phyloP scores from a whole-genome alignment of 2,113 vertebrate genomes.

The Calidris pygmaea region DNA sequence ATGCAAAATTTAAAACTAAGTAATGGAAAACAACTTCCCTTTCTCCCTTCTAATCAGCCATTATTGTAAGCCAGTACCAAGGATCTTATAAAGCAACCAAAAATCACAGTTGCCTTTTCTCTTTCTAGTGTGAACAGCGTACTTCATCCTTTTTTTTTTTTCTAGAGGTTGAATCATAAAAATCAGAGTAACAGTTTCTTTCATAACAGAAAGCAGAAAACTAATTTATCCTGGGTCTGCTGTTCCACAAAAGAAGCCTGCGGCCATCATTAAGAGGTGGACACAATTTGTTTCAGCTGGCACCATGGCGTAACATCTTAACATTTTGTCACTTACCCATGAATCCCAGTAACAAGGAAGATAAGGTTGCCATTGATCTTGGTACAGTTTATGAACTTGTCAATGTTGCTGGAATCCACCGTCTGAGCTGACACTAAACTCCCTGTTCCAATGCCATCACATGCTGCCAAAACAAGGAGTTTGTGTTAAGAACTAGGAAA shows the following conservation, averaged over 20 bases:
- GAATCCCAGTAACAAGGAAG: slow-evolving; percentile 97
- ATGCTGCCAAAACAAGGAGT: slow-evolving; percentile 79
- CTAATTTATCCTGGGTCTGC: neutral
- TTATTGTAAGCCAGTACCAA: neutral
- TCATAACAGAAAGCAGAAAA: neutral
- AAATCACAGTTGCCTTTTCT: neutral
- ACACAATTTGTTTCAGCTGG: neutral
- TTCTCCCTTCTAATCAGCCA: neutral
- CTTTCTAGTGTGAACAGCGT: neutral
- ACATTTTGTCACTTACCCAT: slow-evolving; percentile 82
- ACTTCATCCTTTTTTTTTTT: neutral
- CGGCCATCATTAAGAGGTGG: neutral
- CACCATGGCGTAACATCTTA: neutral
- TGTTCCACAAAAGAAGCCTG: neutral
- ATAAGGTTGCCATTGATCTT: slow-evolving; percentile 99
- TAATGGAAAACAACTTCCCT: neutral
- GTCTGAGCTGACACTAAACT: slow-evolving; percentile 91
- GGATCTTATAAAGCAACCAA: neutral
- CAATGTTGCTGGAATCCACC: slow-evolving; percentile 96
- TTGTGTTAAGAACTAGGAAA: neutral
- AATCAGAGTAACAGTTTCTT: neutral
- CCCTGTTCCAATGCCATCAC: slow-evolving; percentile 95
- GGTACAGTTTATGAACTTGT: slow-evolving; percentile 96
- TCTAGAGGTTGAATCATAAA: neutral
- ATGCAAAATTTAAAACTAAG: neutral